phyloP scores from a whole-genome alignment of 2,888 invertebrate species.

The Scaptomyza cyrtandrae region DNA sequence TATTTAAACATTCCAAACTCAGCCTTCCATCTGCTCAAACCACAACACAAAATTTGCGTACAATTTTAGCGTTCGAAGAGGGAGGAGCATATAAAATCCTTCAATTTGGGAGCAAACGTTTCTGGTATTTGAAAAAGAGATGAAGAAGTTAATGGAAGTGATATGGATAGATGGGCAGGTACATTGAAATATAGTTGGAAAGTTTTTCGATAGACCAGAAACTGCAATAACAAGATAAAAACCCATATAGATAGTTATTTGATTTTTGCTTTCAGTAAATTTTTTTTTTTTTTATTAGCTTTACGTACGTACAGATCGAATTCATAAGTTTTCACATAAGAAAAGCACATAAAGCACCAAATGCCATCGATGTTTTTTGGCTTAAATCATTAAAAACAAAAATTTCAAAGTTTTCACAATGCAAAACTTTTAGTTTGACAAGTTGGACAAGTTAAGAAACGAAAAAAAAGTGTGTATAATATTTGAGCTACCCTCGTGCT shows the following conservation, averaged over 20 bases:
- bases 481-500: slow-evolving; percentile 29
- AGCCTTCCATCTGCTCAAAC: slow-evolving; percentile 12
- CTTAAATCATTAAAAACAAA: background rate
- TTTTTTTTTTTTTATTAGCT: too few relatives aligned
- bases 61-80: background rate
- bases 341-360: background rate
- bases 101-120: background rate
- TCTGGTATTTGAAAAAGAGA: too few relatives aligned
- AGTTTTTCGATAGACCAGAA: background rate
- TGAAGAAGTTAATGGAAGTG: background rate
- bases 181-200: background rate
- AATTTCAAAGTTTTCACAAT: background rate
- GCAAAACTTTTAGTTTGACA: background rate
- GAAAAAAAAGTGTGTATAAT: background rate
- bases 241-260: too few relatives aligned
- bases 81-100: background rate
- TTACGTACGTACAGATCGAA: too few relatives aligned
- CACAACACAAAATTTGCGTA: slow-evolving; percentile 6
- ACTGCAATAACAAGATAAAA: too few relatives aligned
- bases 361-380: too few relatives aligned
- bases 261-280: too few relatives aligned
- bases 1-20: slow-evolving; percentile 44
- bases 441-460: background rate
- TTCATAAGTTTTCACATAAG: background rate
- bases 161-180: background rate